Evolutionary conservation across 2,888 invertebrate genomes (phyloP).

Genomic region (Linnaemya tessellans): DNA sequence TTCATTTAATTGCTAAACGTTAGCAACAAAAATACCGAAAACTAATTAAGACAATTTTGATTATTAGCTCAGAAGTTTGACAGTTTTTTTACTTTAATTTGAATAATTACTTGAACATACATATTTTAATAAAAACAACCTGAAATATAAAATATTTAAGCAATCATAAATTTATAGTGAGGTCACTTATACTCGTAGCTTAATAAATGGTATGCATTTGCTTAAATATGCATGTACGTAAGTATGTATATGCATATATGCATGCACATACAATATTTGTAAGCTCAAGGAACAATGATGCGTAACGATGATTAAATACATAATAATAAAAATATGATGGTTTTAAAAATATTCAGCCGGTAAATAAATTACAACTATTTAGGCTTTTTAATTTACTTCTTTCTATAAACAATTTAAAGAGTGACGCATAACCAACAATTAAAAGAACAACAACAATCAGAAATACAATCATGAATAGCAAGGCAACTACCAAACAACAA

Average conservation of each 20-base stretch:
- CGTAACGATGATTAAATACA: not conserved
- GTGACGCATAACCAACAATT: slow-evolving; percentile 59
- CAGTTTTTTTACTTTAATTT: not conserved
- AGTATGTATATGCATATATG: no score
- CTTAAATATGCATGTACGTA: no score
- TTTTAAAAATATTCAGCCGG: slow-evolving; percentile 11
- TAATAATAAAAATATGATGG: slow-evolving; percentile 2
- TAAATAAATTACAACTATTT: slow-evolving; percentile 29
- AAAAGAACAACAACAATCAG: slow-evolving; percentile 22
- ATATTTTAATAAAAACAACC: not conserved
- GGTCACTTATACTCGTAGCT: slow-evolving; percentile 39
- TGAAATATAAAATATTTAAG: slow-evolving; percentile 6
- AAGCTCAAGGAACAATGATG: not conserved
- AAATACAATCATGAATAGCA: slow-evolving; percentile 28
- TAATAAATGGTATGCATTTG: slow-evolving; percentile 1
- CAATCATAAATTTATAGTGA: slow-evolving; percentile 16
- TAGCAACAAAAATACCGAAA: slow-evolving; percentile 17
- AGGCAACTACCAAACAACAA: slow-evolving; percentile 17
- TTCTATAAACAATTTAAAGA: slow-evolving; percentile 2
- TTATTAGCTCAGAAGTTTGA: slow-evolving; percentile 7
- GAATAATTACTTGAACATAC: not conserved
- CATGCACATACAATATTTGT: not conserved
- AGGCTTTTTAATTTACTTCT: slow-evolving; percentile 16
- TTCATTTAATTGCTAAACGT: not conserved
- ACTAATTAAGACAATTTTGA: not conserved